phyloP scores from a whole-genome alignment of 2,888 invertebrate genomes.

The Frankliniella intonsa region DNA sequence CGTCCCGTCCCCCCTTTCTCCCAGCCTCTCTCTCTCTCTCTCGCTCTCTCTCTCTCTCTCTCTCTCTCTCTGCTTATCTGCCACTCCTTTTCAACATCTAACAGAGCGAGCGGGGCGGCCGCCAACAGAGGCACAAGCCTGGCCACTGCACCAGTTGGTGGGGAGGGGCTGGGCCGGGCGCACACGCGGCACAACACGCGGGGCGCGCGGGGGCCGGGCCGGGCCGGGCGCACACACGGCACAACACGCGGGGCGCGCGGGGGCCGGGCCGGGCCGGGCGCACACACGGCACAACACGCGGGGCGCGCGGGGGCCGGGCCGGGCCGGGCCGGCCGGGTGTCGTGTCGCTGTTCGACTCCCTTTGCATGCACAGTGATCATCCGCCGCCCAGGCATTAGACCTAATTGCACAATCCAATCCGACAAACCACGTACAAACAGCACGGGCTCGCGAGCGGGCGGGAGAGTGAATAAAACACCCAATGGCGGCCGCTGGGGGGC shows the following conservation, averaged over 20 bases:
- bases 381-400: neutral
- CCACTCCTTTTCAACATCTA: neutral
- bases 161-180: no score
- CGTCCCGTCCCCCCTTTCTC: neutral
- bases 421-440: neutral
- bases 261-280: neutral
- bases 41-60: neutral
- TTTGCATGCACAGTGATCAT: neutral
- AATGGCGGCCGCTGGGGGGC: neutral
- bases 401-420: conserved; percentile 16
- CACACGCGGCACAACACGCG: neutral
- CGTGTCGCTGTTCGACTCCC: neutral
- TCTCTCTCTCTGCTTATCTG: neutral
- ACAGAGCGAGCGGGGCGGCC: neutral
- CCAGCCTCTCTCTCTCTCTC: neutral
- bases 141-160: neutral
- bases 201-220: no score
- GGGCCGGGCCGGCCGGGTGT: no score
- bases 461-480: neutral
- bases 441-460: neutral
- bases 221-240: neutral
- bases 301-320: no score
- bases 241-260: neutral
- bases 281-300: neutral
- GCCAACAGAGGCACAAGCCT: neutral